Base-by-base conservation (phyloP, 2,113 vertebrate genomes). In the Dasyurus viverrinus region DNA sequence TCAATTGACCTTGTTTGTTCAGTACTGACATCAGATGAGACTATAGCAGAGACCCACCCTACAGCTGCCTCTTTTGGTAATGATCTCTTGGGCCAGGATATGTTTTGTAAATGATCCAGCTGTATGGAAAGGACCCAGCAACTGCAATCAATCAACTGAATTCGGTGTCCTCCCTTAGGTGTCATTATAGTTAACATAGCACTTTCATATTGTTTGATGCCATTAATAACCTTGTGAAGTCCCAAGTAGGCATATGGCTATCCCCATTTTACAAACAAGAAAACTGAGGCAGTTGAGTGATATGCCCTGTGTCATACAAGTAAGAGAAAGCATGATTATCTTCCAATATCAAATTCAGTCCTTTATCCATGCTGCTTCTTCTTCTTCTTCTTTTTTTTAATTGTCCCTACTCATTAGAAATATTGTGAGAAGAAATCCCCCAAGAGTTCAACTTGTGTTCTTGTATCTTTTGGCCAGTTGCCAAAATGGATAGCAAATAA, bases 101-200 rank as follows among this genome's bases (percentile, higher is more conserved):
- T 97, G 90, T 95, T 97, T 97, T 97, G 91, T 96, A 89, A 90
- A 96, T 91, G 90, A 94, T 94, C 92, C 96, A 97, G 93, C 92
- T 96, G 90, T 90, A 54, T 53, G 94, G 76, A 94, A 97, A 97
- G 91, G 68, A 93, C 95, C 95, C 91, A 93, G 92, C 46, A 89
- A 96, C 36, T 52, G 90, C 53, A 76, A 89, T 93, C 26, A 60
- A 48, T 89, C 57, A 47, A 47, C 89, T 92, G 57, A 84, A 76
- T 84, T 84, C n/a, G 22, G 36, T 7, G 19, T 84, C 16, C n/a
- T 84, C 68, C 68, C n/a, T 42, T 42, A 84, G n/a, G 68, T 42
- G 7, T 84, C 68, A 84, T 76, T n/a, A 76, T 42, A n/a, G 68
- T 84, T 84, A 42, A 42, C 6, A 3, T 42, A 84, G 19, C 68